These are phyloP conservation scores for Eclectus roratus DNA, from an alignment of 2,113 vertebrate genomes.

Conservation along the genomic window DNA sequence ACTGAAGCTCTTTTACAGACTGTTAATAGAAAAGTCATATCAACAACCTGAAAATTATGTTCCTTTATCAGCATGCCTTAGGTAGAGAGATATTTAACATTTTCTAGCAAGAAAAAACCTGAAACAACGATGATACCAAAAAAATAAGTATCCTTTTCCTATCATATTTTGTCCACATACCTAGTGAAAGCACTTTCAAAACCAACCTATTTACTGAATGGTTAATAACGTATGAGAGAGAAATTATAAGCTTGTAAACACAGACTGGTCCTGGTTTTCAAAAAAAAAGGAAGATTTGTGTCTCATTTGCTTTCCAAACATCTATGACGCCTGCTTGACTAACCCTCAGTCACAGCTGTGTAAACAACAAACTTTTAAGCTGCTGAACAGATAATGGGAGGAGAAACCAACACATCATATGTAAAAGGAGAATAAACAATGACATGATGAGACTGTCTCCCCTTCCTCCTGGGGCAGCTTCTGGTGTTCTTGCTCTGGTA, in stretches of 20 bases:
- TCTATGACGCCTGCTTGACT: constrained; percentile 36
- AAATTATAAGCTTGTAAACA: constrained; percentile 9
- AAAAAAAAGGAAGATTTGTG: constrained; percentile 9
- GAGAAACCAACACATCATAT: constrained; percentile 26
- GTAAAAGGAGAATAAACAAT: constrained; percentile 53
- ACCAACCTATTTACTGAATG: constrained; percentile 2
- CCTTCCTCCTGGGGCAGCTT: neutral
- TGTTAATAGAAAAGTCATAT: neutral
- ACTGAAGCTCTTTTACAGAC: neutral
- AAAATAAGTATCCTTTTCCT: neutral
- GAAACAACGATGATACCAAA: neutral
- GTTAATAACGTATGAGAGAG: constrained; percentile 12
- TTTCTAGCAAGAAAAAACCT: neutral
- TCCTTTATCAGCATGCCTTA: neutral
- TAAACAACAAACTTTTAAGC: constrained; percentile 63
- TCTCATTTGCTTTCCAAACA: constrained; percentile 66
- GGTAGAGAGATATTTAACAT: neutral
- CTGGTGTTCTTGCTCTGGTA: neutral
- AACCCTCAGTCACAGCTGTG: constrained; percentile 70
- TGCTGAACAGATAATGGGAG: constrained; percentile 55
- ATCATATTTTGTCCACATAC: neutral
- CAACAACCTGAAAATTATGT: neutral
- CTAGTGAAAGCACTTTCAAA: neutral
- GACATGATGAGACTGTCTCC: constrained; percentile 16
- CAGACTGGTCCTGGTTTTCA: constrained; percentile 14